Conservation (phyloP, 2,888 invertebrate genomes). For the Drosophila merina region DNA sequence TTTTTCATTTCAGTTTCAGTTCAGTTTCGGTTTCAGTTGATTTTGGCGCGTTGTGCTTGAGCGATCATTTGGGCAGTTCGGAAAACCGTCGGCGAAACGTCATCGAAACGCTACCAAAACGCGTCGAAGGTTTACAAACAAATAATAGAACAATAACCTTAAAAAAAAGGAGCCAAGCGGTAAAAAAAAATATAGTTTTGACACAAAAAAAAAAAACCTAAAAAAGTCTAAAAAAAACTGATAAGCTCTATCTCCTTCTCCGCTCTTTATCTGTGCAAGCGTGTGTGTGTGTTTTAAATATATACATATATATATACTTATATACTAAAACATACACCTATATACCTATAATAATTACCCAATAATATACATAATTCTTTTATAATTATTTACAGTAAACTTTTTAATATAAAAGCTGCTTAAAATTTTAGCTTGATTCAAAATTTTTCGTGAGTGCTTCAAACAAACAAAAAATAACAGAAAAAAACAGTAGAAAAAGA, state of each 20-base stretch:
- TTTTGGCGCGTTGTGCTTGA: constrained; percentile 63
- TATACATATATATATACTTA: background rate
- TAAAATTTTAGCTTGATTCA: constrained; percentile 19
- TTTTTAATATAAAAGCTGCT: constrained; percentile 34
- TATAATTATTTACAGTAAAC: constrained; percentile 33
- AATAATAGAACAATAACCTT: background rate
- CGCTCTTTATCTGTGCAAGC: constrained; percentile 14
- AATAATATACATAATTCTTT: background rate
- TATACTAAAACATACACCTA: constrained; percentile 2
- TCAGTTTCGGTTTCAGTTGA: constrained; percentile 47
- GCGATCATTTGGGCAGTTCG: constrained; percentile 31
- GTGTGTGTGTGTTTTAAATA: constrained; percentile 19
- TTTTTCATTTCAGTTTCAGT: constrained; percentile 8
- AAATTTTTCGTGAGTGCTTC: constrained; percentile 42
- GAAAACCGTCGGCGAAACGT: constrained; percentile 18
- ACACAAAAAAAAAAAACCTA: background rate
- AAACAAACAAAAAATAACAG: constrained; percentile 13
- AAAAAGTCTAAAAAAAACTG: constrained; percentile 8
- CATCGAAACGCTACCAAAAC: constrained; percentile 10
- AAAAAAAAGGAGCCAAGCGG: background rate
- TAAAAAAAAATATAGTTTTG: background rate
- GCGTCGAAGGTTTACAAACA: background rate
- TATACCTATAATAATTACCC: constrained; percentile 10
- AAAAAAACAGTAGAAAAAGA: constrained; percentile 2
- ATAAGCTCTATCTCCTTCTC: constrained; percentile 13